phyloP scores from a whole-genome alignment of 2,888 invertebrate genomes.

The Sicus ferrugineus region DNA sequence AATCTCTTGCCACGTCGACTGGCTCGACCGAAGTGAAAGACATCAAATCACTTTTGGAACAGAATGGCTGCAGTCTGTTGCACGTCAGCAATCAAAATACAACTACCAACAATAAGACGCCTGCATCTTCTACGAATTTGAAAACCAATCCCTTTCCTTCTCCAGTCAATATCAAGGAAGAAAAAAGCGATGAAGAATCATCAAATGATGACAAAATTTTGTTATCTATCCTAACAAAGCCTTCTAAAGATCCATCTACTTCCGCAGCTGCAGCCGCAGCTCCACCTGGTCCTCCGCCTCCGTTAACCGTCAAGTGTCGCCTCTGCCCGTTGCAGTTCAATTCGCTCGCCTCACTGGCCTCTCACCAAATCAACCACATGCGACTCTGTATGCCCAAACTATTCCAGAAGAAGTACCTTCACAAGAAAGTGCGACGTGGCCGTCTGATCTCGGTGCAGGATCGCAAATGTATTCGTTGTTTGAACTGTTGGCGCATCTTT shows the following conservation, averaged over 20 bases:
- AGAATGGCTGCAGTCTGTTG: slow-evolving; percentile 49
- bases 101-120: background rate
- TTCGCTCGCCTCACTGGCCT: slow-evolving; percentile 46
- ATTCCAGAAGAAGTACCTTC: slow-evolving; percentile 46
- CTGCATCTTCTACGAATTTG: background rate
- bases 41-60: slow-evolving; percentile 48
- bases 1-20: background rate
- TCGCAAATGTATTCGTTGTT: slow-evolving; percentile 52
- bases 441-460: slow-evolving; percentile 48
- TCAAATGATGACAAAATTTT: slow-evolving; percentile 9
- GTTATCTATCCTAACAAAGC: background rate
- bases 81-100: slow-evolving; percentile 8
- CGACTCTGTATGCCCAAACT: slow-evolving; percentile 44
- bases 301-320: slow-evolving; percentile 41
- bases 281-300: slow-evolving; percentile 26
- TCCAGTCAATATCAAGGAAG: slow-evolving; percentile 16
- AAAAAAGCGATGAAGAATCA: background rate
- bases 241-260: slow-evolving; percentile 10
- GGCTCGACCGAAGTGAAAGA: slow-evolving; percentile 39
- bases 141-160: background rate
- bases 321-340: slow-evolving; percentile 44
- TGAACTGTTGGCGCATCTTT: slow-evolving; percentile 55
- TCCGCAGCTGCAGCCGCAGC: background rate
- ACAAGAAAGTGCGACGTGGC: slow-evolving; percentile 48
- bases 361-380: slow-evolving; percentile 54